A percentile compares a stretch with the other conserved stretches of the same genome.
Evolutionary conservation across 2,888 invertebrate genomes (phyloP).

Genomic region (Hypomecis punctinalis): DNA sequence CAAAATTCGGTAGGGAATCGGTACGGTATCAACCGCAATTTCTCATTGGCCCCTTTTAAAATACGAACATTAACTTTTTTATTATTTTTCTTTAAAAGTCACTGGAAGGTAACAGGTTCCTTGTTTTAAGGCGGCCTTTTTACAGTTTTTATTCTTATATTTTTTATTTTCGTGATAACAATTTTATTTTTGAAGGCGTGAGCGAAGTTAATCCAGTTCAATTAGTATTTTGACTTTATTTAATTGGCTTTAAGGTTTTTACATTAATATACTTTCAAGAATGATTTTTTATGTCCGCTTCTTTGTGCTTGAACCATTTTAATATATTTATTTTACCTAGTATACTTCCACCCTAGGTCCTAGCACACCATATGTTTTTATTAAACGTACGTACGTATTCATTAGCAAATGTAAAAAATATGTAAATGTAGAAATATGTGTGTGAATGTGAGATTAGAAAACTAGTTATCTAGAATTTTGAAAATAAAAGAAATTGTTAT

Average conservation of each 20-base stretch:
- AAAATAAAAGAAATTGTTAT: too few relatives aligned
- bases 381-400: too few relatives aligned
- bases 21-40: slow-evolving; percentile 67
- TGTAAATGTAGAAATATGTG: too few relatives aligned
- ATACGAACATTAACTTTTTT: slow-evolving; percentile 55
- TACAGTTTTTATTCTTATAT: slow-evolving; percentile 37
- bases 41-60: slow-evolving; percentile 75
- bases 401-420: too few relatives aligned
- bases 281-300: background rate
- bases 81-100: slow-evolving; percentile 52
- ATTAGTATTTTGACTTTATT: slow-evolving; percentile 35
- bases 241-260: slow-evolving; percentile 14
- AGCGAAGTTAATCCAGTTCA: slow-evolving; percentile 28
- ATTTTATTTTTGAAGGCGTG: slow-evolving; percentile 38
- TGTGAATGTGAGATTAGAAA: too few relatives aligned
- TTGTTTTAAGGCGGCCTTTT: slow-evolving; percentile 52
- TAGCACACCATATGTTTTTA: too few relatives aligned
- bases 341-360: too few relatives aligned
- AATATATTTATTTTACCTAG: too few relatives aligned
- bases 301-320: too few relatives aligned
- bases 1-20: slow-evolving; percentile 76
- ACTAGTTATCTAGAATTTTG: too few relatives aligned
- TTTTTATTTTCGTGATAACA: slow-evolving; percentile 41
- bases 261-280: background rate
- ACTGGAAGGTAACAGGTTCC: slow-evolving; percentile 49